Percentiles rank a stretch among this genome's conserved stretches.
These are phyloP conservation scores for Eulemur rubriventer DNA, from an alignment of 2,797 vertebrate genomes.

Conservation along the genomic window DNA sequence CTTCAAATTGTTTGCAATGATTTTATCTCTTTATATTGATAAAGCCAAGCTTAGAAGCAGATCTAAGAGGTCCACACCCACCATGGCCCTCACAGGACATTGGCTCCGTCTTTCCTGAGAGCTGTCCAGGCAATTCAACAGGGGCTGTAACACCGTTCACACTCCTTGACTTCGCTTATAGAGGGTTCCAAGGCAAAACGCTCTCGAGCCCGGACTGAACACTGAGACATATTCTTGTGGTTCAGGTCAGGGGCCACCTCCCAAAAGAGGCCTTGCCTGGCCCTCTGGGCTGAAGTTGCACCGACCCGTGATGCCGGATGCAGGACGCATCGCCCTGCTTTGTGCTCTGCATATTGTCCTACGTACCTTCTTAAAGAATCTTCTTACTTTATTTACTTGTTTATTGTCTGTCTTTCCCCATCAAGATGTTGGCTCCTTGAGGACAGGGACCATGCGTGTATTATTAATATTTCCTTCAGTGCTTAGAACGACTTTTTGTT, in stretches of 20 bases:
- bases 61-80: background rate
- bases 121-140: background rate
- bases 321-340: fast-evolving
- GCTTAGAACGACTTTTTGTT: background rate
- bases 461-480: background rate
- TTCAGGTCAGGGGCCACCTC: background rate
- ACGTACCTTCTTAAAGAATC: background rate
- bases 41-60: background rate
- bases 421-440: background rate
- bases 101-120: background rate
- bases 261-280: background rate
- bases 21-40: slow-evolving; percentile 7
- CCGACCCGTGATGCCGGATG: too few species aligned
- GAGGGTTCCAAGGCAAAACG: background rate
- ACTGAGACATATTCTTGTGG: background rate
- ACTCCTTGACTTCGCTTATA: background rate
- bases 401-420: background rate
- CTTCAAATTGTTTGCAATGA: background rate
- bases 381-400: background rate
- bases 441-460: background rate
- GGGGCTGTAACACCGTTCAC: background rate
- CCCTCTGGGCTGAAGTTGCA: background rate
- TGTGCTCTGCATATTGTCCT: background rate
- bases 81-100: background rate
- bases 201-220: background rate